A percentile compares a stretch with the other conserved stretches of the same genome.
Evolutionary conservation across 2,888 invertebrate species (phyloP).

Genomic region (Drosophila algonquin): DNA sequence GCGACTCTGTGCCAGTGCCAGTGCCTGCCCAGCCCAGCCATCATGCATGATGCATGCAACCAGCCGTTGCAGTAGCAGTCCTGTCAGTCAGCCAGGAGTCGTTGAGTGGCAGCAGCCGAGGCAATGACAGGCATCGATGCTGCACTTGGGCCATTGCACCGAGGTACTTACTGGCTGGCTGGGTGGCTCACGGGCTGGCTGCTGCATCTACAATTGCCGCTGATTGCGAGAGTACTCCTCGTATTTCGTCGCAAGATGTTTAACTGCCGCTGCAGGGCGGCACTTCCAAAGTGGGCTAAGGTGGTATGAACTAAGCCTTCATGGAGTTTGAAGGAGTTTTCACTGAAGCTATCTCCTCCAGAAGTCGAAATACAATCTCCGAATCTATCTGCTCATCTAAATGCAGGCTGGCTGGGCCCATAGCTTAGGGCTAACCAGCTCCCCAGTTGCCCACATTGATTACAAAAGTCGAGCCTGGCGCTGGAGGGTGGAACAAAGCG

Average conservation of each 20-base stretch:
- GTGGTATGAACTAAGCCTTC: slow-evolving; percentile 13
- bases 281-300: slow-evolving; percentile 18
- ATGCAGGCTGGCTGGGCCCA: slow-evolving; percentile 22
- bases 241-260: slow-evolving; percentile 59
- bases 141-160: slow-evolving; percentile 37
- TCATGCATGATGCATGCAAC: slow-evolving; percentile 46
- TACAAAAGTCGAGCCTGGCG: slow-evolving; percentile 47
- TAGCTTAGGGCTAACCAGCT: slow-evolving; percentile 4
- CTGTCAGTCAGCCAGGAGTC: slow-evolving; percentile 40
- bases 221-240: slow-evolving; percentile 65
- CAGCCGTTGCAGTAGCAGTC: slow-evolving; percentile 43
- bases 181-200: slow-evolving; percentile 11
- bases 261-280: slow-evolving; percentile 40
- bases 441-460: slow-evolving; percentile 51
- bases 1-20: slow-evolving; percentile 44
- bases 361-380: slow-evolving; percentile 18
- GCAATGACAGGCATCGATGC: slow-evolving; percentile 32
- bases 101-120: slow-evolving; percentile 46
- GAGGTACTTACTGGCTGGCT: slow-evolving; percentile 40
- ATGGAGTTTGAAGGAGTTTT: slow-evolving; percentile 20
- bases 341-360: slow-evolving; percentile 1
- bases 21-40: slow-evolving; percentile 15
- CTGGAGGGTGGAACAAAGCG: slow-evolving; percentile 39
- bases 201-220: slow-evolving; percentile 60
- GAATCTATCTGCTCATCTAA: slow-evolving; percentile 44